Conservation (phyloP, 2,113 vertebrate genomes). For the Phasianus colchicus region DNA sequence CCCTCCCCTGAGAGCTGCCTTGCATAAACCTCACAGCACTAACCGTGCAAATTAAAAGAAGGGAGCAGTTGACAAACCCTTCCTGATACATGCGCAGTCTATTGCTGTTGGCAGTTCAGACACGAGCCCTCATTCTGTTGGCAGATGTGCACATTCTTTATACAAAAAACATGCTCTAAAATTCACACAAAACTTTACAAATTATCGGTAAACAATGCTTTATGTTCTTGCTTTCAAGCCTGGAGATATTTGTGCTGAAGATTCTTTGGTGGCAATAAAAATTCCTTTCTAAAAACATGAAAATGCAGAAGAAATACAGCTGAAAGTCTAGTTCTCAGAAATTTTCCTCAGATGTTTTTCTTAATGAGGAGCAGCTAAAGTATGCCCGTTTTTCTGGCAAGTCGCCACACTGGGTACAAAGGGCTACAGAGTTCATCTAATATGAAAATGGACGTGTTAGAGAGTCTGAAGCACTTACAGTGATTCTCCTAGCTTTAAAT, state of each 20-base stretch:
- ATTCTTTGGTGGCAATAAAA: slow-evolving; percentile 13
- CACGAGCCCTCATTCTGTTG: slow-evolving; percentile 34
- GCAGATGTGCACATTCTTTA: slow-evolving; percentile 16
- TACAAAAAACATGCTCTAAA: not conserved
- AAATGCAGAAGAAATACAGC: slow-evolving; percentile 17
- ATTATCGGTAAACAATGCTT: slow-evolving; percentile 39
- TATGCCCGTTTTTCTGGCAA: slow-evolving; percentile 18
- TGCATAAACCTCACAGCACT: slow-evolving; percentile 88
- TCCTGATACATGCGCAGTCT: slow-evolving; percentile 61
- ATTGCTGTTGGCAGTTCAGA: slow-evolving; percentile 65
- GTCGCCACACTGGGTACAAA: not conserved
- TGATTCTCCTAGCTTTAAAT: not conserved
- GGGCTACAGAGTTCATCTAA: slow-evolving; percentile 24
- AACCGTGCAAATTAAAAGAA: slow-evolving; percentile 80
- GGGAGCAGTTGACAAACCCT: slow-evolving; percentile 71
- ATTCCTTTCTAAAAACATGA: not conserved
- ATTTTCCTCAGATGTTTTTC: slow-evolving; percentile 44
- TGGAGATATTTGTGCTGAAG: slow-evolving; percentile 10
- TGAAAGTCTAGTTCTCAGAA: slow-evolving; percentile 31
- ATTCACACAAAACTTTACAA: slow-evolving; percentile 48
- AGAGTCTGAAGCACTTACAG: not conserved
- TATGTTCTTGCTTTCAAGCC: slow-evolving; percentile 22
- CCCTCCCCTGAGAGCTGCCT: slow-evolving; percentile 80
- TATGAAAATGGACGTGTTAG: not conserved
- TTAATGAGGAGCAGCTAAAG: slow-evolving; percentile 36